Evolutionary conservation across 1,140 invertebrate genomes (phyloP), one percentile per base, ranked within the genome.

Genomic region (Leptinotarsa texana): DNA sequence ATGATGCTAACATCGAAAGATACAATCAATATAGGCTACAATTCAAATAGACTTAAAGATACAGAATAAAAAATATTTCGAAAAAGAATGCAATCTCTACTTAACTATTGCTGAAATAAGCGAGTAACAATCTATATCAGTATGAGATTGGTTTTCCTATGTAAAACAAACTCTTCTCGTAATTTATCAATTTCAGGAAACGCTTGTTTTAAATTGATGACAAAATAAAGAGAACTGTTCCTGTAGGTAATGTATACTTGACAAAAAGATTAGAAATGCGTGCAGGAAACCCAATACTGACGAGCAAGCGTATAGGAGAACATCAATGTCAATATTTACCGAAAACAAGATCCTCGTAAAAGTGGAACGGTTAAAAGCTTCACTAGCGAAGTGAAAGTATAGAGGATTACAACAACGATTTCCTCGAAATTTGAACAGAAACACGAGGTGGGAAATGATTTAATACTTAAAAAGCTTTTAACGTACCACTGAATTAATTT

Each of bases 401-500:
- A 17, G 21, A 22, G 47, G 69, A 70, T 70, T 70, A 70, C 69
- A 61, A 70, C 69, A 61, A n/a, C 69, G 47, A 70, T 70, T 33
- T 33, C 4, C n/a, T 13, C 63, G 21, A 33, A 65, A 65, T 61
- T 57, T 70, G 24, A 70, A 70, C 69, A 57, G 21, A 33, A 69
- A 69, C 67, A 69, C 47, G 51, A 70, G 69, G 69, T 70, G 69
- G 21, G 69, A 49, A 70, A 70, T 61, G 18, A 70, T 57, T 57
- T 61, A 61, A 70, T 51, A 70, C 69, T 70, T 61, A 61, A 70
- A 61, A 70, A 70, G 69, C 69, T 70, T 61, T 70, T 61, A 70
- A 22, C 69, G 47, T 48, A 22, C 47, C 69, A 57, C 21, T 61
- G 69, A 70, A 70, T 70, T 70, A 70, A 70, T 70, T 70, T 33